A percentile compares a stretch with the other conserved stretches of the same genome.
phyloP scores from a whole-genome alignment of 2,113 vertebrate genomes.

The Athene cunicularia region DNA sequence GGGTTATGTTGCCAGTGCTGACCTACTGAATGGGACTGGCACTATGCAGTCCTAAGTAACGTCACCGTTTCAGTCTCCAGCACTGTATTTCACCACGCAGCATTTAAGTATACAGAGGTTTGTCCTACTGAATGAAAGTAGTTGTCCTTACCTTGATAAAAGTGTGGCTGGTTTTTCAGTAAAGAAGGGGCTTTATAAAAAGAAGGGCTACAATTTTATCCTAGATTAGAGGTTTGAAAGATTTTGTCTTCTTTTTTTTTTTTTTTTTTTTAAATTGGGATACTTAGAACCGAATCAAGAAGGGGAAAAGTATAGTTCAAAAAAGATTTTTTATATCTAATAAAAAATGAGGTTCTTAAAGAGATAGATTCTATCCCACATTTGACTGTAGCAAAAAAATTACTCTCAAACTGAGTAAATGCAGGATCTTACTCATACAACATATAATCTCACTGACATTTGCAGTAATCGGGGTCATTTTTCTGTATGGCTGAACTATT shows the following conservation, averaged over 20 bases:
- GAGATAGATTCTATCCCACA: neutral
- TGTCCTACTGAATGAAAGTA: neutral
- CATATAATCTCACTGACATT: neutral
- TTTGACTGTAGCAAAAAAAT: neutral
- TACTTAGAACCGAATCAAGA: neutral
- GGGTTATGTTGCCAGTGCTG: neutral
- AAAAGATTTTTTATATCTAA: neutral
- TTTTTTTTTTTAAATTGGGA: neutral
- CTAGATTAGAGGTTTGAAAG: neutral
- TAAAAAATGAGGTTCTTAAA: neutral
- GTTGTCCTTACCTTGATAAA: neutral
- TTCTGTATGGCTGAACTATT: neutral
- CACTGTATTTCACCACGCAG: neutral
- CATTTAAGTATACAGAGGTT: neutral
- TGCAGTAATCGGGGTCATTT: slow-evolving; percentile 30
- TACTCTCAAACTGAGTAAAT: neutral
- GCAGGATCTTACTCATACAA: neutral
- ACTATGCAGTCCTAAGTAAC: neutral
- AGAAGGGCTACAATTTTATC: neutral
- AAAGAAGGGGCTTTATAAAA: neutral
- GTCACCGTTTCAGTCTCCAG: neutral
- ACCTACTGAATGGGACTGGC: neutral
- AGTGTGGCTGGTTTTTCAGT: neutral
- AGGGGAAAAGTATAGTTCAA: neutral
- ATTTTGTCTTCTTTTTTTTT: neutral